These are phyloP conservation scores for Halichoerus grypus DNA, from an alignment of 2,113 vertebrate species.

Conservation along the genomic window DNA sequence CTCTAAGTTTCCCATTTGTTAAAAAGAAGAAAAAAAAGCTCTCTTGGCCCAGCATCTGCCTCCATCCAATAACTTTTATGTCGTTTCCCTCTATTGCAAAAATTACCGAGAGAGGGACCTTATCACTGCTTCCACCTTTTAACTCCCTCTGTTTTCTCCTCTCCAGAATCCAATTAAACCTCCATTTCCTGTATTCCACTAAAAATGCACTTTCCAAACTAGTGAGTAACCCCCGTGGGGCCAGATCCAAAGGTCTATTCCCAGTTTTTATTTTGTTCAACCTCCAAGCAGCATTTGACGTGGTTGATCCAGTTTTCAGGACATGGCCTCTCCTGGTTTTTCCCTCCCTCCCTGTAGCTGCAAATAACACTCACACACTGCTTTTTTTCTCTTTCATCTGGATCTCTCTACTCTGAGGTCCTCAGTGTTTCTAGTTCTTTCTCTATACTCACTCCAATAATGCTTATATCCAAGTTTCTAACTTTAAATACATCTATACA, in stretches of 20 bases:
- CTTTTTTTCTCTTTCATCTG: neutral
- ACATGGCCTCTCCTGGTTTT: neutral
- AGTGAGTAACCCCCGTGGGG: no score
- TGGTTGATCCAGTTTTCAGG: neutral
- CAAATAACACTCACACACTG: neutral
- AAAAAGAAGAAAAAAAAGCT: neutral
- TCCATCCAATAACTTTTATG: neutral
- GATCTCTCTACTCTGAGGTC: neutral
- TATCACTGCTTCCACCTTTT: neutral
- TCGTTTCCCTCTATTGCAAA: neutral
- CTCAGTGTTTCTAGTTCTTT: neutral
- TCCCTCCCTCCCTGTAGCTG: rapidly evolving
- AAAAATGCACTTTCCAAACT: neutral
- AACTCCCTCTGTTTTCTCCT: neutral
- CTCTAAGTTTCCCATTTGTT: neutral
- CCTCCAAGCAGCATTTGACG: neutral
- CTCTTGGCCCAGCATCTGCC: neutral
- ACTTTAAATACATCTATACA: neutral
- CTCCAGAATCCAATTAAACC: neutral
- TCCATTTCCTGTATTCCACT: neutral
- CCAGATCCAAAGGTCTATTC: neutral
- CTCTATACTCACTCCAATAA: neutral
- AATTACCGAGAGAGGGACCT: neutral
- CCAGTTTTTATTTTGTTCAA: neutral
- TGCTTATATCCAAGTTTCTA: neutral